Evolutionary conservation across 64 coral and sea anemone genomes (phyloP).

Genomic region (Trachythela sp.): DNA sequence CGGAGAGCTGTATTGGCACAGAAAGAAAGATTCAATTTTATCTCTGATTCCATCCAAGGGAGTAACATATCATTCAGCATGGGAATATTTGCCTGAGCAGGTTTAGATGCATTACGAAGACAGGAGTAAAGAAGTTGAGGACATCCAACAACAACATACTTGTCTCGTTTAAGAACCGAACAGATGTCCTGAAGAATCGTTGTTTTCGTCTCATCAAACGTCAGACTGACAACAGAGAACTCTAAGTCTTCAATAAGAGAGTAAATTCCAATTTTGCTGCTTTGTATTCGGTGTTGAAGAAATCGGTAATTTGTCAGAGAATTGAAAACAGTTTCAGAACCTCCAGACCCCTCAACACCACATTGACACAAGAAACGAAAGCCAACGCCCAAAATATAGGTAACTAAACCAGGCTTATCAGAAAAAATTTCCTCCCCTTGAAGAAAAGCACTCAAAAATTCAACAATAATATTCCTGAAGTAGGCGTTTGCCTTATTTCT

Average conservation of each 20-base stretch:
- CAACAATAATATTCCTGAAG: constrained; percentile 3
- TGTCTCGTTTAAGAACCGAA: background rate
- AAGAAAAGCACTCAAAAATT: background rate
- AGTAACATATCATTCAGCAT: no score
- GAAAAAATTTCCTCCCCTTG: background rate
- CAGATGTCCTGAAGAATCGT: background rate
- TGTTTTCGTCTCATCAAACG: background rate
- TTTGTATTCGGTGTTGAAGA: constrained; percentile 12
- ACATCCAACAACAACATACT: background rate
- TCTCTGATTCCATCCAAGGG: background rate
- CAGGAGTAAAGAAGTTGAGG: constrained; percentile 22
- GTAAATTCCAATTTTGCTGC: constrained; percentile 28
- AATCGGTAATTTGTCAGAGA: constrained; percentile 9
- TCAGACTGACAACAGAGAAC: background rate
- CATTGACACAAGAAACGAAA: constrained; percentile 25
- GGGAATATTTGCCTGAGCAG: background rate
- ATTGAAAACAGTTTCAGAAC: background rate
- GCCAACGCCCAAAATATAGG: constrained; percentile 14
- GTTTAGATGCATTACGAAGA: background rate
- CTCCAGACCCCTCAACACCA: background rate
- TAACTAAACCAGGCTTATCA: background rate
- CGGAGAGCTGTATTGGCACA: background rate
- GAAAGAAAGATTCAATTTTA: background rate
- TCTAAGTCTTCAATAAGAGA: constrained; percentile 38
- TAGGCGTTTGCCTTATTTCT: background rate